These are phyloP conservation scores for Scytalopus superciliaris DNA, from an alignment of 2,113 vertebrate genomes.

Conservation along the genomic window DNA sequence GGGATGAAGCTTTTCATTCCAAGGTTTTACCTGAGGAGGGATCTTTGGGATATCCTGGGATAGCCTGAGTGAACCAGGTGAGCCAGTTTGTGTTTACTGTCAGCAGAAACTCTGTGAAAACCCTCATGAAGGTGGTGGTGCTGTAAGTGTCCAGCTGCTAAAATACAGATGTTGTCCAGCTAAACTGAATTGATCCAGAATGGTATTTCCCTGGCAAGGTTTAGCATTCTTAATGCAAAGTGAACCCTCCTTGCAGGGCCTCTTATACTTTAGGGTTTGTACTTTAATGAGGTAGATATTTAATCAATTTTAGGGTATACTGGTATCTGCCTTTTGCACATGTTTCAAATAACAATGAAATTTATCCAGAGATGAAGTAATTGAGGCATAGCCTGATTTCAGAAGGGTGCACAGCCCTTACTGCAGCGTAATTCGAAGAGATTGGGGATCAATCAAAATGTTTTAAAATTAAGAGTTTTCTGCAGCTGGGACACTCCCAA, in stretches of 20 bases:
- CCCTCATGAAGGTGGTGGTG: background rate
- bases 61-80: background rate
- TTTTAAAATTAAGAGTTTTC: constrained; percentile 68
- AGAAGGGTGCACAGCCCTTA: constrained; percentile 51
- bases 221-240: constrained; percentile 60
- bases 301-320: constrained; percentile 71
- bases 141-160: constrained; percentile 1
- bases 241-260: constrained; percentile 57
- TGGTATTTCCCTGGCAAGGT: constrained; percentile 55
- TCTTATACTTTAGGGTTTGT: constrained; percentile 49
- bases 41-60: too few species aligned
- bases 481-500: constrained; percentile 72
- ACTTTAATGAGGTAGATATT: constrained; percentile 74
- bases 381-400: constrained; percentile 68
- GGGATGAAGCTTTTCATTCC: background rate
- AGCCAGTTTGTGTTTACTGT: background rate
- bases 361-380: constrained; percentile 76
- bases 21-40: background rate
- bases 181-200: constrained; percentile 32
- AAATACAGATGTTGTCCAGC: constrained; percentile 44
- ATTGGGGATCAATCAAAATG: constrained; percentile 72
- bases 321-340: constrained; percentile 70
- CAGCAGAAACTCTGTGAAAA: background rate
- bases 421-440: constrained; percentile 66
- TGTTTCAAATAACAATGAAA: constrained; percentile 78